Conservation (phyloP, 2,113 vertebrate genomes). For the Falco punctatus region DNA sequence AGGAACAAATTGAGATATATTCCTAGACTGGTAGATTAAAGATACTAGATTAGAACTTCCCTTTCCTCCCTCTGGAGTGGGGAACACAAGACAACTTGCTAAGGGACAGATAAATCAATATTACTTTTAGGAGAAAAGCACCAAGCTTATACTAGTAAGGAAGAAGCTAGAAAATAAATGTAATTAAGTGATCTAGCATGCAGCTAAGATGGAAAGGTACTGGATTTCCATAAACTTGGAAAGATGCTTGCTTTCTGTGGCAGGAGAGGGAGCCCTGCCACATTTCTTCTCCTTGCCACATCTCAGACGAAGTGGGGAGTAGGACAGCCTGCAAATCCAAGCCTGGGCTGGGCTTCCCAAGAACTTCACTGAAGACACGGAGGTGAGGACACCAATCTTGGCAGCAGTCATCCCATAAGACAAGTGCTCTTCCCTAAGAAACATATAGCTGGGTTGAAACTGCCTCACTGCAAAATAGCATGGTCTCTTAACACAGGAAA, state of each 20-base stretch:
- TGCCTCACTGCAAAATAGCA: not conserved
- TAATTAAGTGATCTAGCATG: not conserved
- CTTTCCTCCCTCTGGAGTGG: not conserved
- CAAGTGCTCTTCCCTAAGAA: not conserved
- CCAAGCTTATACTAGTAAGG: not conserved
- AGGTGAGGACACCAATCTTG: not conserved
- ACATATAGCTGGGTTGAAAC: not conserved
- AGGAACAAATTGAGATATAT: not conserved
- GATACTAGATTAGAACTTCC: not conserved
- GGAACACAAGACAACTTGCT: not conserved
- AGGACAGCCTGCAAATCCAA: not conserved
- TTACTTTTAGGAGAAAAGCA: not conserved
- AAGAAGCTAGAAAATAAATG: not conserved
- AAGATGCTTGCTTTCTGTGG: not conserved
- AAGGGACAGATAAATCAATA: not conserved
- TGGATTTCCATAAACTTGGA: not conserved
- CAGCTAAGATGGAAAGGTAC: not conserved
- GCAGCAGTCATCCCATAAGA: not conserved
- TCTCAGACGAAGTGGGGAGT: not conserved
- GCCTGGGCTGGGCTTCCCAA: not conserved
- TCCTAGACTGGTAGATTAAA: not conserved
- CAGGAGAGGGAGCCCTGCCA: not conserved
- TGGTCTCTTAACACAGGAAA: not conserved
- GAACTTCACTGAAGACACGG: not conserved
- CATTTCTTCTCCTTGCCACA: not conserved